Evolutionary conservation across 1,140 invertebrate genomes (phyloP).

Genomic region (Sweltsa coloradensis): DNA sequence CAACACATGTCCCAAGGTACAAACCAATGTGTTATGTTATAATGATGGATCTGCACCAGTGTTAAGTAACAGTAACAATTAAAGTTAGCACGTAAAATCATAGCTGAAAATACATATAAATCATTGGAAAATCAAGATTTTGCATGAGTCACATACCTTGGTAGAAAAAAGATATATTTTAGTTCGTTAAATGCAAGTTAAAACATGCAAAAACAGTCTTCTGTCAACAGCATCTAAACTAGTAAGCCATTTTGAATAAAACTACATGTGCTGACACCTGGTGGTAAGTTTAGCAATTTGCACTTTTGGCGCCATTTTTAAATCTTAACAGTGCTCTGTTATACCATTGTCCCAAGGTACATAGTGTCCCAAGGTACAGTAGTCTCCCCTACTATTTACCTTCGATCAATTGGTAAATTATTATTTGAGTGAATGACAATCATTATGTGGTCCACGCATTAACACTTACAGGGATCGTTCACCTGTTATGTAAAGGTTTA

Average conservation of each 20-base stretch:
- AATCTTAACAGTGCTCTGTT: background rate
- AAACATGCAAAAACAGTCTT: background rate
- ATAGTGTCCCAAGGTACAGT: conserved; percentile 4
- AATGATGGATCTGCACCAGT: too few relatives aligned
- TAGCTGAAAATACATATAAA: background rate
- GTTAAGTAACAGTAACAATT: background rate
- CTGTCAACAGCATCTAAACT: background rate
- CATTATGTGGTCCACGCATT: too few relatives aligned
- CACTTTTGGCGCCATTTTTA: background rate
- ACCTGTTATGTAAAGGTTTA: too few relatives aligned
- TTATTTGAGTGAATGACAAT: too few relatives aligned
- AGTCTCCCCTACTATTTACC: conserved; percentile 1
- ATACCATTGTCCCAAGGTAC: conserved; percentile 1
- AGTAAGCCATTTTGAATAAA: background rate
- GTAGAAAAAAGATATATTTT: background rate
- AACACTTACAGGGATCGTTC: too few relatives aligned
- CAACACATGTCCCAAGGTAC: conserved; percentile 6
- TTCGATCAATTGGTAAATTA: too few relatives aligned
- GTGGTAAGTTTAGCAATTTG: background rate
- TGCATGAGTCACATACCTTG: background rate
- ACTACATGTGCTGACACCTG: background rate
- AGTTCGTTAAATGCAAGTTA: background rate
- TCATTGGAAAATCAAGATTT: background rate
- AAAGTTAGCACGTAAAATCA: background rate
- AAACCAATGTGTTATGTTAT: background rate